Evolutionary conservation across 2,113 vertebrate species (phyloP), one percentile per base, ranked within the genome.

Genomic region (Nycticryphes semicollaris): DNA sequence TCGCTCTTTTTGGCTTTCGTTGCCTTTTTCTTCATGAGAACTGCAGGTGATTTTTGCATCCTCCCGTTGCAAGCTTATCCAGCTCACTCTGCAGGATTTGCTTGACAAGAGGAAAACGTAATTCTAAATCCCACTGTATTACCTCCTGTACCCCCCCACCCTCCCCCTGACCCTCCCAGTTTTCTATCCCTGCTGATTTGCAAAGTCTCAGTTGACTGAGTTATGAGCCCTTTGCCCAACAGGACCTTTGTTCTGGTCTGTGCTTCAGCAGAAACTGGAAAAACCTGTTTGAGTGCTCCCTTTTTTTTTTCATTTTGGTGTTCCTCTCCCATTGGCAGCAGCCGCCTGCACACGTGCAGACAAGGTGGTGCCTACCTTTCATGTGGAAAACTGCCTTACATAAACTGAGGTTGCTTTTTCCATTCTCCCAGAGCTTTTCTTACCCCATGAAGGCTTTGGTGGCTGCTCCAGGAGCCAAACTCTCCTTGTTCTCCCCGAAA

Each of bases 291-390:
- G 2, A 3, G 2, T 54, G 28, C 23, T 47, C 27, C 3, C 5
- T 10, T 45, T 31, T 27, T 59, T 43, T 35, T 64, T n/a, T 84
- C 14, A 12, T 56, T 31, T 50, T 2, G 1, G 64, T 67, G 60
- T 84, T 89, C 81, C 64, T 95, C 81, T 93, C 93, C 77, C 47
- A 97, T 97, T 97, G 96, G 96, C 78, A 57, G 93, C 57, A 84
- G 57, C 75, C 54, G 93, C 43, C 69, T 70, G 43, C 64, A 84
- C 13, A 83, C 66, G 78, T 86, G 78, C 82, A 72, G 69, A 69
- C 68, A 31, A 97, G 95, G 95, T 93, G 91, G 90, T 93, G 90
- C 93, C 31, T 93, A 18, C 73, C 84, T 94, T 87, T 91, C 73
- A 62, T 73, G 78, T 96, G 86, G 80, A 92, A 93, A 88, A 75